phyloP scores from a whole-genome alignment of 2,888 invertebrate genomes.

The Panzeria rudis region DNA sequence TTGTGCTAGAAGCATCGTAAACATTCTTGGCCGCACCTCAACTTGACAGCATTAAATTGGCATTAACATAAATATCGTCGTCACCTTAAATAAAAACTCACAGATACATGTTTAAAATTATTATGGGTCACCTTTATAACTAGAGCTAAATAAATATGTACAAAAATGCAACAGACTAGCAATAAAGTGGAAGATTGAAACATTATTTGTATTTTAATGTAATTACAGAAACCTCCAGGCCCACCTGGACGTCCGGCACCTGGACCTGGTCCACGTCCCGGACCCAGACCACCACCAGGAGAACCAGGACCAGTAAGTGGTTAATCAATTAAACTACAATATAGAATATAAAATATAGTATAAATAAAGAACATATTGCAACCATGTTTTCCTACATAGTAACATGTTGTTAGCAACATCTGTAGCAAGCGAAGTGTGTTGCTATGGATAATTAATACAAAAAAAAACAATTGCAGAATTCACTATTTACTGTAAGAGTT shows the following conservation, averaged over 20 bases:
- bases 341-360: no score
- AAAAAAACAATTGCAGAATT: no score
- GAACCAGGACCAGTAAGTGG: constrained; percentile 79
- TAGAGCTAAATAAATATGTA: constrained; percentile 27
- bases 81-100: constrained; percentile 62
- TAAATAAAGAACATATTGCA: no score
- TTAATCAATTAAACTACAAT: neutral
- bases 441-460: no score
- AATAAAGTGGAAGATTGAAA: neutral
- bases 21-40: constrained; percentile 73
- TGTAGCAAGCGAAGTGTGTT: no score
- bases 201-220: constrained; percentile 49
- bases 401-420: no score
- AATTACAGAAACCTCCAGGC: constrained; percentile 71
- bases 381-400: no score
- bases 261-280: constrained; percentile 75
- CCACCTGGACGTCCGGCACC: constrained; percentile 74
- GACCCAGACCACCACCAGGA: constrained; percentile 74
- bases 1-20: constrained; percentile 70
- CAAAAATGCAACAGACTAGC: neutral
- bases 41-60: constrained; percentile 71
- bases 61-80: constrained; percentile 73
- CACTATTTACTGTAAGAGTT: no score
- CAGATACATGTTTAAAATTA: constrained; percentile 9
- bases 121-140: constrained; percentile 64